Base-by-base conservation (phyloP, 2,113 vertebrate species). In the Syrrhaptes paradoxus region DNA sequence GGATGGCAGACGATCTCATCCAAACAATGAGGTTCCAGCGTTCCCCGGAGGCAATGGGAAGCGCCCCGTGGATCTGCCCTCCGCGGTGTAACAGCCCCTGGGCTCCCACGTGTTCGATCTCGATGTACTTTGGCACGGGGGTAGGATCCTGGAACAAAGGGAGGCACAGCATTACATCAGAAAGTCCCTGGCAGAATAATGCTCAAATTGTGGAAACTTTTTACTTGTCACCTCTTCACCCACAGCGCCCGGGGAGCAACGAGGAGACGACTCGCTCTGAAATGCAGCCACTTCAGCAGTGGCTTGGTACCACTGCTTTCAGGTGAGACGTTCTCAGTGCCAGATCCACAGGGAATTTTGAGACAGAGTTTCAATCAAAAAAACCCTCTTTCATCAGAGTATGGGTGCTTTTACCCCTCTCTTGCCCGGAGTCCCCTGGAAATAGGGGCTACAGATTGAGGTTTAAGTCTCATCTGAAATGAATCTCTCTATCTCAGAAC, bases 1-100 rank as follows among this genome's bases (percentile, higher is more conserved):
- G 98, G 71, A 99, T 85, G 6, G 91, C 65, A 0, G 99, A 99
- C 0, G 98, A 97, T 24, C 99, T 97, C 98, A 99, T 98, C 99
- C 99, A 99, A 52, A 99, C 3, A 11, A 99, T 98, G 54, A 99
- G 98, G 96, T 99, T 99, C 98, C 99, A 99, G 71, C 99, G 99
- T 80, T 99, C 98, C 3, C 99, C 99, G 0, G 98, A 98, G 55
- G 97, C 96, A 82, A 99, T 98, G 87, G 99, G 98, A 87, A 99
- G 97, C 0, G 99, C 99, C 6, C 99, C 99, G 0, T 99, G 99
- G 96, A 99, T 98, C 87, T 99, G 99, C 67, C 99, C 99, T 1
- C 99, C 99, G 2, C 98, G 97, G 91, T 99, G 99, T 24, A 99
- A 97, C 93, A 99, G 77, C 19, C 99, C 99, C 45, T 97, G 97